Evolutionary conservation across 2,113 vertebrate genomes (phyloP).

Genomic region (Panurus biarmicus): DNA sequence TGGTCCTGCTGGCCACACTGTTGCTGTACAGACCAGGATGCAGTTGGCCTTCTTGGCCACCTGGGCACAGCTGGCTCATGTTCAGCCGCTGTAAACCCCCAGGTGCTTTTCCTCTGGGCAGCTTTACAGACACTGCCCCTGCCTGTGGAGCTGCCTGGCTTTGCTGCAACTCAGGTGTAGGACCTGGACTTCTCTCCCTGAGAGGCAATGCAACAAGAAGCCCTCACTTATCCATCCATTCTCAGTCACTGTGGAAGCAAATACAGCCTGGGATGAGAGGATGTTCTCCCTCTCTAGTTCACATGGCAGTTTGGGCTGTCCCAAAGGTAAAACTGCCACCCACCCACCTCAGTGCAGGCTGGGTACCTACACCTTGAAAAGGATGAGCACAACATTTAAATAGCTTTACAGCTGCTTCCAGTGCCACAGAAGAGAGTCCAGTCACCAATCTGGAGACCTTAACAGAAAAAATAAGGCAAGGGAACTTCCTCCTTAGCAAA

Average conservation of each 20-base stretch:
- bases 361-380: background rate
- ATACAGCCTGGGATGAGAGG: background rate
- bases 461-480: background rate
- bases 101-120: background rate
- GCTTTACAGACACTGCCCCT: background rate
- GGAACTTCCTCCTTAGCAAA: background rate
- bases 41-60: background rate
- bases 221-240: background rate
- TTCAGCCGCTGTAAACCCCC: background rate
- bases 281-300: background rate
- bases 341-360: fast-evolving
- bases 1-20: background rate
- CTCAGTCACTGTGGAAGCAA: background rate
- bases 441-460: background rate
- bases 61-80: background rate
- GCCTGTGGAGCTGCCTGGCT: background rate
- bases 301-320: fast-evolving
- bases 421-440: background rate
- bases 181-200: too few species aligned
- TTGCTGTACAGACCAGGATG: background rate
- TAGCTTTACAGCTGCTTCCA: background rate
- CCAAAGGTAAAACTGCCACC: background rate
- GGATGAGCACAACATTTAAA: background rate
- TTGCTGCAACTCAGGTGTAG: background rate
- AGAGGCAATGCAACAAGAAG: background rate